A percentile compares a stretch with the other conserved stretches of the same genome.
phyloP scores from a whole-genome alignment of 2,888 invertebrate species.

The Rotaria sp. region DNA sequence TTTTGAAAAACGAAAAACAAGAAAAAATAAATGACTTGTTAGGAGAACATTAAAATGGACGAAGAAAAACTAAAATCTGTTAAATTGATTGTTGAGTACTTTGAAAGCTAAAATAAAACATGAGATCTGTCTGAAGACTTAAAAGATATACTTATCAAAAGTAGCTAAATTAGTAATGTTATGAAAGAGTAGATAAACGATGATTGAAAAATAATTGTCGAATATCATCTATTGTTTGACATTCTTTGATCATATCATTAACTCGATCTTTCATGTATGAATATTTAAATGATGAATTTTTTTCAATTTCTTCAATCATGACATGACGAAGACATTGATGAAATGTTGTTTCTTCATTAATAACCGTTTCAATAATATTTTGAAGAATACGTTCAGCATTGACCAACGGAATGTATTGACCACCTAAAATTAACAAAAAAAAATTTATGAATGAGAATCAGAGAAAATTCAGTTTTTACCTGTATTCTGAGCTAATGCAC shows the following conservation, averaged over 20 bases:
- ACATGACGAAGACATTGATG: neutral
- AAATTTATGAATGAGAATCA: too few relatives aligned
- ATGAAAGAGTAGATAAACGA: neutral
- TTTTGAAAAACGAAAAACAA: too few relatives aligned
- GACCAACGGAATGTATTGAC: neutral
- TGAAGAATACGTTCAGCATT: neutral
- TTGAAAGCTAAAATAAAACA: too few relatives aligned
- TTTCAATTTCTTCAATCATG: neutral
- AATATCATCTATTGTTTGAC: neutral
- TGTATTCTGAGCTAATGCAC: neutral
- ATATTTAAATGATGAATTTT: neutral
- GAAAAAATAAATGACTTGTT: too few relatives aligned
- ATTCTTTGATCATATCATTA: neutral
- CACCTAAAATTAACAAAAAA: neutral
- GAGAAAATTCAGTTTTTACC: neutral
- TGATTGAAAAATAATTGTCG: neutral
- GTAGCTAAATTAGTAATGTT: too few relatives aligned
- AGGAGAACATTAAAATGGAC: too few relatives aligned
- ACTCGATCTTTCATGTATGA: neutral
- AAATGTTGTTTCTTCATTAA: neutral
- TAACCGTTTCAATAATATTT: neutral
- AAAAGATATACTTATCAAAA: too few relatives aligned
- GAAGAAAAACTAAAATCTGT: too few relatives aligned
- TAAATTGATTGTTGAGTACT: too few relatives aligned
- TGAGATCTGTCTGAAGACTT: too few relatives aligned